Evolutionary conservation across 2,888 invertebrate genomes (phyloP).

Genomic region (Spodoptera picta): DNA sequence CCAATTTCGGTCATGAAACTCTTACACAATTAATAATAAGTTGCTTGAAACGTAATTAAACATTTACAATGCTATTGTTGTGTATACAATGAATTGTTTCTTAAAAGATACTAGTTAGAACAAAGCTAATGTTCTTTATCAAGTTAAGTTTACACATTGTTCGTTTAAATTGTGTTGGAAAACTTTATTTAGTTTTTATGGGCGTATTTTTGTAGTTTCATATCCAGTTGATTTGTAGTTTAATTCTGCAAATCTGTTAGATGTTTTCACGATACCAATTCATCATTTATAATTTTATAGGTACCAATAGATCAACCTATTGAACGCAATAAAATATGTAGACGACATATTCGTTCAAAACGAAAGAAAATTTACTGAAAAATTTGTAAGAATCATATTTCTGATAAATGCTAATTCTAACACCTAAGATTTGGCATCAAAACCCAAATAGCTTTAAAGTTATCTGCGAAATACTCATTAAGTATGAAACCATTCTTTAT

Average conservation of each 20-base stretch:
- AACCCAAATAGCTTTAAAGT: slow-evolving; percentile 45
- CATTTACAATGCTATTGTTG: slow-evolving; percentile 44
- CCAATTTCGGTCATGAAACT: slow-evolving; percentile 17
- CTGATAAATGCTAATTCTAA: neutral
- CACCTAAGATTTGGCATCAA: slow-evolving; percentile 37
- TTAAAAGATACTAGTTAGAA: slow-evolving; percentile 21
- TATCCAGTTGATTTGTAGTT: too few relatives aligned
- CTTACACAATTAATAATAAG: slow-evolving; percentile 41
- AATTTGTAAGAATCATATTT: too few relatives aligned
- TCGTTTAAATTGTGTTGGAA: too few relatives aligned
- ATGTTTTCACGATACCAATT: too few relatives aligned
- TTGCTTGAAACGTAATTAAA: slow-evolving; percentile 44
- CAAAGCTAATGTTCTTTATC: slow-evolving; percentile 32
- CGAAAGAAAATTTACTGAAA: too few relatives aligned
- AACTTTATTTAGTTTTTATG: too few relatives aligned
- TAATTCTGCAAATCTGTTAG: too few relatives aligned
- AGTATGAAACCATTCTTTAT: slow-evolving; percentile 61
- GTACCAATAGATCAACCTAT: too few relatives aligned
- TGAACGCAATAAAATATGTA: too few relatives aligned
- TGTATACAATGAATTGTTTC: slow-evolving; percentile 40
- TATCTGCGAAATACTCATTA: slow-evolving; percentile 65
- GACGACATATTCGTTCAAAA: too few relatives aligned
- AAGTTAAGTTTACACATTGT: slow-evolving; percentile 2
- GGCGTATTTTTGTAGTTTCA: too few relatives aligned
- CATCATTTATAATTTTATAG: too few relatives aligned